Evolutionary conservation across 2,113 vertebrate species (phyloP).

Genomic region (Aphyosemion australe): DNA sequence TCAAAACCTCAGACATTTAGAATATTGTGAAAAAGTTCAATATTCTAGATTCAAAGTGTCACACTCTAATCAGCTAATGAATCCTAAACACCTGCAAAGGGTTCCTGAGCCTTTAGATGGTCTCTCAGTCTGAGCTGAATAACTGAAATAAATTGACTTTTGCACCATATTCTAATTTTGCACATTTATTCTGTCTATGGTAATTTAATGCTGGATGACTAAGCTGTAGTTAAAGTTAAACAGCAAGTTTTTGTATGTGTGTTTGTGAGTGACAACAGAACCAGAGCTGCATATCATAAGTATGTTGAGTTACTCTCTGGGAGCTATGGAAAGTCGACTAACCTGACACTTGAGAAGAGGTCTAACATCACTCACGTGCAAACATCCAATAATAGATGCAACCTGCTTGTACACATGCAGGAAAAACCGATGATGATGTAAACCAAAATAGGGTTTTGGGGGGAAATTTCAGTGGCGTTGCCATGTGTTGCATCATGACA

Average conservation of each 20-base stretch:
- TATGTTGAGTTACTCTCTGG: conserved; percentile 3
- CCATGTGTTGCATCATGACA: conserved; percentile 27
- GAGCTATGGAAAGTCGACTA: conserved; percentile 16
- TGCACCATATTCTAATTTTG: no score
- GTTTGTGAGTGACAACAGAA: conserved; percentile 3
- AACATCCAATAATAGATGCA: conserved; percentile 48
- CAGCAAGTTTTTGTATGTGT: neutral
- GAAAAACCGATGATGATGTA: conserved; percentile 23
- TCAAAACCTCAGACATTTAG: no score
- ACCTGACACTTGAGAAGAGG: conserved; percentile 47
- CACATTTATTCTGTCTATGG: no score
- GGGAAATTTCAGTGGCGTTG: conserved; percentile 22
- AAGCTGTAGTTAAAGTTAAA: neutral
- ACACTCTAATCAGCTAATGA: no score
- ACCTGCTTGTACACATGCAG: conserved; percentile 26
- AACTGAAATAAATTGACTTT: no score
- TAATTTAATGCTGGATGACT: neutral
- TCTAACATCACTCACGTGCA: conserved; percentile 29
- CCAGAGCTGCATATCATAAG: neutral
- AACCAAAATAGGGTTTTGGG: conserved; percentile 18
- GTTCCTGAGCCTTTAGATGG: no score
- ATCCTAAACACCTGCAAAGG: no score
- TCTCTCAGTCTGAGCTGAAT: no score
- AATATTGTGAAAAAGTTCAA: no score
- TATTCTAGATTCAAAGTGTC: no score